phyloP scores from a whole-genome alignment of 2,113 vertebrate genomes.

The Aspiorhynchus laticeps region DNA sequence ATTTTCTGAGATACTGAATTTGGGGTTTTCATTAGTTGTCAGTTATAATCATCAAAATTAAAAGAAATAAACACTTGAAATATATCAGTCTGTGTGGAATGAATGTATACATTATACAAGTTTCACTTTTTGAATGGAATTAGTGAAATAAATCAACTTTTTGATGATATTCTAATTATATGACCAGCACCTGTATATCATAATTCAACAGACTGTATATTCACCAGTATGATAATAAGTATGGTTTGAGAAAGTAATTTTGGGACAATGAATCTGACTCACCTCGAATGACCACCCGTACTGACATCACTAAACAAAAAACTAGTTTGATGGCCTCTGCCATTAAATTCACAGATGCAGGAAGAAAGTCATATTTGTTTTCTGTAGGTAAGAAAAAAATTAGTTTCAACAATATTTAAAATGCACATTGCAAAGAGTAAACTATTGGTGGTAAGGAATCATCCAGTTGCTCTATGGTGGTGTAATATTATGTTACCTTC shows the following conservation, averaged over 20 bases:
- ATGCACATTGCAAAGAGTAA: neutral
- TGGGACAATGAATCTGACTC: constrained; percentile 49
- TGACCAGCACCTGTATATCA: too few species aligned
- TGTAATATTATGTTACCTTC: constrained; percentile 74
- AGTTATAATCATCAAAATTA: too few species aligned
- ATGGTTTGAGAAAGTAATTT: neutral
- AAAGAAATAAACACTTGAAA: too few species aligned
- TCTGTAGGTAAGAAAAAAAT: constrained; percentile 74
- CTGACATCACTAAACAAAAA: constrained; percentile 84
- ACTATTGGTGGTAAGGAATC: neutral
- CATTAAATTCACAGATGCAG: constrained; percentile 94
- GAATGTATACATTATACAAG: too few species aligned
- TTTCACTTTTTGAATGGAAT: too few species aligned
- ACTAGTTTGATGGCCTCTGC: constrained; percentile 90
- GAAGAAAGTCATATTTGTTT: constrained; percentile 93
- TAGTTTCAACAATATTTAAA: constrained; percentile 16
- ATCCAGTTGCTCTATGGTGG: neutral
- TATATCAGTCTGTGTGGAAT: too few species aligned
- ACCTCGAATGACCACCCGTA: constrained; percentile 87
- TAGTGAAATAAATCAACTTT: too few species aligned
- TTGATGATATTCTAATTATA: too few species aligned
- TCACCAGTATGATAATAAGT: neutral
- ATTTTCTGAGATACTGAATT: too few species aligned
- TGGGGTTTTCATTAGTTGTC: too few species aligned
- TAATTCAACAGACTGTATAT: neutral